Percentiles rank a stretch among this genome's conserved stretches.
Evolutionary conservation across 1,140 invertebrate species (phyloP).

Genomic region (Ditylenchus dipsaci): DNA sequence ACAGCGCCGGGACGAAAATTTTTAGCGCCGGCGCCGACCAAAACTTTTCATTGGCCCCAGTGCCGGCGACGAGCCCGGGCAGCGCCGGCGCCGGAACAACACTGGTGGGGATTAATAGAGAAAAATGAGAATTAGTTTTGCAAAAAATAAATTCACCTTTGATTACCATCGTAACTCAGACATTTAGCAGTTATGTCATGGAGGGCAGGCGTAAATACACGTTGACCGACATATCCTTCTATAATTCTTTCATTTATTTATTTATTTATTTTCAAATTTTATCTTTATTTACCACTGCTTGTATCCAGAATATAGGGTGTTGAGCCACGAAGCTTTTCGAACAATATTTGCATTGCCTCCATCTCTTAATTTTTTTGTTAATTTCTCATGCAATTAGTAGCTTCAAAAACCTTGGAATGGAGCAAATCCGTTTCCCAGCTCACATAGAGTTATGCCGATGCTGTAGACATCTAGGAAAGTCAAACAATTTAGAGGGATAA

Average conservation of each 20-base stretch:
- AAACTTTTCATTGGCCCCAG: too few relatives aligned
- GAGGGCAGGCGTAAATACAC: conserved; percentile 11
- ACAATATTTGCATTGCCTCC: conserved; percentile 67
- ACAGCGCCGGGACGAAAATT: too few relatives aligned
- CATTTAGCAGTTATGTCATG: conserved; percentile 12
- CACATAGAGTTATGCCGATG: conserved; percentile 78
- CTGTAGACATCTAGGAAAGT: conserved; percentile 89
- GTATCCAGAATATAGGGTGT: conserved; percentile 72
- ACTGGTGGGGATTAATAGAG: too few relatives aligned
- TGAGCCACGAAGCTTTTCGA: conserved; percentile 77
- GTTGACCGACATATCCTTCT: neutral
- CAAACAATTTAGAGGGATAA: too few relatives aligned
- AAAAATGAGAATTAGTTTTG: too few relatives aligned
- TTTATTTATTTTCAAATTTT: neutral
- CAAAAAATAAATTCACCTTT: neutral
- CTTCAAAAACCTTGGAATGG: conserved; percentile 69
- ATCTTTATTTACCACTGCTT: too few relatives aligned
- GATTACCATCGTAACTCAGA: conserved; percentile 4
- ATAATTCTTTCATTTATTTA: neutral
- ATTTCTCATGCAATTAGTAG: neutral
- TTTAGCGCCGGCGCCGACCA: too few relatives aligned
- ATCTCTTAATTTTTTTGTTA: conserved; percentile 16
- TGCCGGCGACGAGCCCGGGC: too few relatives aligned
- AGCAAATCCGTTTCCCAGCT: conserved; percentile 79
- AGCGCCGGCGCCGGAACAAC: too few relatives aligned